Percentiles rank a stretch among this genome's conserved stretches.
Conservation (phyloP, 1,140 invertebrate species). For the Caerostris darwini region DNA sequence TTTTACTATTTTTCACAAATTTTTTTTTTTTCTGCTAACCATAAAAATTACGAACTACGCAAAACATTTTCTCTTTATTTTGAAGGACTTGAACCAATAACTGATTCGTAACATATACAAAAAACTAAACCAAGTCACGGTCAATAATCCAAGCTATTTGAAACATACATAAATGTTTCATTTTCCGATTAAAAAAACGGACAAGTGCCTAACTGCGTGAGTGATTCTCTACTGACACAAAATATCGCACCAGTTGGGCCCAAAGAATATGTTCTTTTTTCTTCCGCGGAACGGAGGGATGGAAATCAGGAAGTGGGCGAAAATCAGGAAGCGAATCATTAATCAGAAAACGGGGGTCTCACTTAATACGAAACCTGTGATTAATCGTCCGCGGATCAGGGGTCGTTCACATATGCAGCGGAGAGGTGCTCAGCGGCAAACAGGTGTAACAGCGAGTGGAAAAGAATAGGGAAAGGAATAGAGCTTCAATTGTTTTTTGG, state of each 20-base stretch:
- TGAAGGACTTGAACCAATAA: not conserved
- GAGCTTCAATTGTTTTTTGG: too few relatives aligned
- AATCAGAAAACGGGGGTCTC: constrained; percentile 67
- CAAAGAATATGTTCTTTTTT: constrained; percentile 31
- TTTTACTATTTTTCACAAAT: too few relatives aligned
- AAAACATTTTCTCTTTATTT: too few relatives aligned
- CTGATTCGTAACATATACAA: constrained; percentile 25
- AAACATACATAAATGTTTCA: not conserved
- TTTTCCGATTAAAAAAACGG: constrained; percentile 46
- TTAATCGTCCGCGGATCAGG: constrained; percentile 61
- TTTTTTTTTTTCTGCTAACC: too few relatives aligned
- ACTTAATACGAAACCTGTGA: constrained; percentile 76
- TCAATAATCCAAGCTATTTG: not conserved
- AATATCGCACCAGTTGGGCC: constrained; percentile 32
- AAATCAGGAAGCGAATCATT: constrained; percentile 77
- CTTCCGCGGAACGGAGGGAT: not conserved
- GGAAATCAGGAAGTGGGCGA: constrained; percentile 49
- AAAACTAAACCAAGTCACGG: not conserved
- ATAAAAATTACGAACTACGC: too few relatives aligned
- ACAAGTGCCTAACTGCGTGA: constrained; percentile 7
- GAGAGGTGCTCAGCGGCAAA: not conserved
- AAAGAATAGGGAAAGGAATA: too few relatives aligned
- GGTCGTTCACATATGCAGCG: constrained; percentile 19
- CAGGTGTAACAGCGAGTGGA: not conserved
- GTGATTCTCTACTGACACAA: constrained; percentile 58